These are phyloP conservation scores for Bos javanicus DNA, from an alignment of 2,113 vertebrate genomes.

Conservation along the genomic window DNA sequence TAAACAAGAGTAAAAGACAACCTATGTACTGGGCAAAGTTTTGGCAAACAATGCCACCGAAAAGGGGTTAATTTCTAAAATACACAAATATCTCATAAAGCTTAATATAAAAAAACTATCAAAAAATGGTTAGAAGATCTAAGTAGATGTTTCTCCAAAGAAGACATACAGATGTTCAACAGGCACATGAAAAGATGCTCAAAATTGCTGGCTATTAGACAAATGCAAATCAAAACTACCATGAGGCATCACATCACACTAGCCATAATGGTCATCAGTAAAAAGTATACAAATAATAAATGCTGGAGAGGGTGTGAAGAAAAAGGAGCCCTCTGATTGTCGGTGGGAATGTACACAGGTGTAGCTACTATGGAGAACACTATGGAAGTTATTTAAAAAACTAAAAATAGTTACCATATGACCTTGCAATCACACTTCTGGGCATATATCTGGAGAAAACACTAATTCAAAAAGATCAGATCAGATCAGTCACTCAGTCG, in stretches of 20 bases:
- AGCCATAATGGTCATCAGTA: not conserved
- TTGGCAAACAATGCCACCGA: not conserved
- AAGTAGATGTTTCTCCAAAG: not conserved
- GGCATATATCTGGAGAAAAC: not conserved
- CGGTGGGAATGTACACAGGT: not conserved
- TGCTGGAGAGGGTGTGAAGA: not conserved
- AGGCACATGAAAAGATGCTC: not conserved
- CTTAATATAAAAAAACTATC: not conserved
- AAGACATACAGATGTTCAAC: not conserved
- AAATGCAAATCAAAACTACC: not conserved
- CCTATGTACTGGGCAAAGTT: not conserved
- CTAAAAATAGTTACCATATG: not conserved
- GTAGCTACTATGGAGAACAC: not conserved
- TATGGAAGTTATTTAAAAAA: not conserved
- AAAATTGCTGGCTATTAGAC: not conserved
- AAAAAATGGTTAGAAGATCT: not conserved
- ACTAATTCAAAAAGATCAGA: not conserved
- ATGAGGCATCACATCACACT: not conserved
- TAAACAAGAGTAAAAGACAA: not conserved
- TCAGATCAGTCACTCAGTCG: too few relatives aligned
- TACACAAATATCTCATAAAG: not conserved
- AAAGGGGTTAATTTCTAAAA: not conserved
- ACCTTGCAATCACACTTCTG: not conserved
- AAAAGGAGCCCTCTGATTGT: not conserved
- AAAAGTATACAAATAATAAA: not conserved